Base-by-base conservation (phyloP, 1,140 invertebrate species). In the Sipha flava region DNA sequence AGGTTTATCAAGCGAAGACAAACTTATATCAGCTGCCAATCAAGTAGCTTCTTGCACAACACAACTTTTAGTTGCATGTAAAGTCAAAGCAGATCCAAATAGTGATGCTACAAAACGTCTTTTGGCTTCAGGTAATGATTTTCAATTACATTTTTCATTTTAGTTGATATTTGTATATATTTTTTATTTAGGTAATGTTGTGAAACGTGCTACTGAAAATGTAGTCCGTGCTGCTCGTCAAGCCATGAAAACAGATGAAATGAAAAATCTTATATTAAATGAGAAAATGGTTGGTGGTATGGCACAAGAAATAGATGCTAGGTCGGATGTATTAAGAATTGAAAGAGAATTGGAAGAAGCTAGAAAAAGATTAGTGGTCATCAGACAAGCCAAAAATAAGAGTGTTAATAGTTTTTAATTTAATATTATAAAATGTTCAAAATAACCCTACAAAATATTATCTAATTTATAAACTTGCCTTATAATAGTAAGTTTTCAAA, bases 31-130 rank as follows among this genome's bases (percentile, higher is more conserved):
- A 0, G 94, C 95, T 66, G 97, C 98, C 6, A 97, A 98, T 85
- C 97, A 96, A 87, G 98, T 99, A 1, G 97, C 97, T 6, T 94
- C 94, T 47, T 97, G 95, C 0, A 99, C 98, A 0, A 98, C 98
- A 3, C 97, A 98, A 84, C 87, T 99, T 64, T 86, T 99, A n/a
- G 96, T 99, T 40, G 98, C 97, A 9, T 99, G 98, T 86, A 98
- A 98, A 89, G 90, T 97, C 29, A 99, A 99, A 87, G 96, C 97
- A 0, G 97, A 99, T 87, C 94, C 95, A 3, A 93, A 96, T 80
- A 96, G 95, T 34, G 93, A 95, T 82, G 93, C 94, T n/a, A 98
- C 97, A 45, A 92, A 95, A 80, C 89, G 96, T 14, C 87, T 99
- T n/a, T 95, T 92, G 86, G 90, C 80, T 89, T 83, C 80, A 18